Percentiles rank a stretch among this genome's conserved stretches.
These are phyloP conservation scores for Hermetia illucens DNA, from an alignment of 1,140 invertebrate species.

Conservation along the genomic window DNA sequence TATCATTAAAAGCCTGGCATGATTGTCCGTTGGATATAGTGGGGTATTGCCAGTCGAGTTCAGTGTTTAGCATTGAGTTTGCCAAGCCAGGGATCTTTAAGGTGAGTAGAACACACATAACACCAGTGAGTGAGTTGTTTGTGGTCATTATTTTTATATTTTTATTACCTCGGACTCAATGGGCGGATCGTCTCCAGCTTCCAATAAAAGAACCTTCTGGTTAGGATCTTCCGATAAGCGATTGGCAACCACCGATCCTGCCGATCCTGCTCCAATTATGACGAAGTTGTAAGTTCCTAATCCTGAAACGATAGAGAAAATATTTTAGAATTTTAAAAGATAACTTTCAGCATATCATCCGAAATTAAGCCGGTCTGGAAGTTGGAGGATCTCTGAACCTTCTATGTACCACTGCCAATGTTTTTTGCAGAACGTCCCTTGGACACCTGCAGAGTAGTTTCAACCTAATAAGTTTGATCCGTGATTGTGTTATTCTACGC, in stretches of 20 bases:
- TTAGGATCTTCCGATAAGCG: constrained; percentile 31
- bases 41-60: constrained; percentile 40
- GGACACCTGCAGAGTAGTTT: too few relatives aligned
- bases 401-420: too few relatives aligned
- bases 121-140: neutral
- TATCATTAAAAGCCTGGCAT: constrained; percentile 21
- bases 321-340: too few relatives aligned
- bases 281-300: constrained; percentile 17
- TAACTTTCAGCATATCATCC: too few relatives aligned
- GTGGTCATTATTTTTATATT: neutral
- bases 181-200: constrained; percentile 34
- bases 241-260: constrained; percentile 38
- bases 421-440: too few relatives aligned
- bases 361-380: too few relatives aligned
- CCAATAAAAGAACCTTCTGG: constrained; percentile 37
- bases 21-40: constrained; percentile 33
- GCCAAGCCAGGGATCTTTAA: constrained; percentile 57
- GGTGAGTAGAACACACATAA: neutral
- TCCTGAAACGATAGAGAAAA: too few relatives aligned
- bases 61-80: constrained; percentile 63
- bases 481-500: too few relatives aligned
- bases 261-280: constrained; percentile 43
- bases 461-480: too few relatives aligned
- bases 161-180: constrained; percentile 28
- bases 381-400: too few relatives aligned